Base-by-base conservation (phyloP, 1,140 invertebrate genomes). In the Akabosia matsudoensis region DNA sequence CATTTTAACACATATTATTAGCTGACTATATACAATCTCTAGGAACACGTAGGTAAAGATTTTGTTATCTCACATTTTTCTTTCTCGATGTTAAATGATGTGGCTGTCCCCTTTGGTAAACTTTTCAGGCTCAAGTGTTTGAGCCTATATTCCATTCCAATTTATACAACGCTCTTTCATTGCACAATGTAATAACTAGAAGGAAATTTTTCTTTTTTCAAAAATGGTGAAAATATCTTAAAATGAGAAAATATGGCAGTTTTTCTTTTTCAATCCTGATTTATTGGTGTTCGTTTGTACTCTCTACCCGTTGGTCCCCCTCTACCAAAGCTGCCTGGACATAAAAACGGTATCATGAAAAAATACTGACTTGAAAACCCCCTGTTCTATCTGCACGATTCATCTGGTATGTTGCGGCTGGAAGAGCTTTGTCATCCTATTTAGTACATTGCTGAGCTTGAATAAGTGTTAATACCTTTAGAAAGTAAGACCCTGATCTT, bases 161-260 rank as follows among this genome's bases (percentile, higher is more conserved):
- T 45, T 45, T 45, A 10, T 45, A 7, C 37, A 10, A 10, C 18
- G 18, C 37, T 45, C 37, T 45, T 18, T 10, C 37, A 45, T 45
- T 18, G 18, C 18, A 45, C 18, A 7, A 45, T 18, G 37, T 45
- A 45, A 45, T 45, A 45, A 45, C 37, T 45, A 18, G 37, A 45
- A 45, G 7, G 37, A 45, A 18, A 10, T 10, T 45, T 45, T 45
- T 45, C 37, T 22, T 13, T 22, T 13, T 3, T 4, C 14, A 56
- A 56, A 56, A 56, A 56, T 56, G 7, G 24, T 3, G 14, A 22
- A 56, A 24, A 56, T 16, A 16, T 56, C 54, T 56, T 56, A 56
- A 56, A 56, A 56, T 56, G 54, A 56, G 54, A 56, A 56, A 56
- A 56, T 56, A 56, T 56, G 54, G 54, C 54, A 13, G 24, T 3